Percentiles rank a stretch among this genome's conserved stretches.
These are phyloP conservation scores for Fragum fragum DNA, from an alignment of 2,888 invertebrate species.

Conservation along the genomic window DNA sequence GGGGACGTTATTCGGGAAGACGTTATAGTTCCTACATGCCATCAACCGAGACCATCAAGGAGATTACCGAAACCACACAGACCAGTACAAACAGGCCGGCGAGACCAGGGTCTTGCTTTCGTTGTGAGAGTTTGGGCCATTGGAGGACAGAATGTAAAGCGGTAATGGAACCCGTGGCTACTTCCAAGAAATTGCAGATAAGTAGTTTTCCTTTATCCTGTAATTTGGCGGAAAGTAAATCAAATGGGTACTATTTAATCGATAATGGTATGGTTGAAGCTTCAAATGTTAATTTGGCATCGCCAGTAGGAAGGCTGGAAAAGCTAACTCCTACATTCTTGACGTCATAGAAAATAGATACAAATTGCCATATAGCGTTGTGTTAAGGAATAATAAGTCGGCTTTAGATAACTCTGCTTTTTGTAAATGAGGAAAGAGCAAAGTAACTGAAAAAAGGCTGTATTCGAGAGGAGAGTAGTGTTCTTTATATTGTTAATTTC, in stretches of 20 bases:
- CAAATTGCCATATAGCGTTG: conserved; percentile 11
- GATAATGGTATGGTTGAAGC: background rate
- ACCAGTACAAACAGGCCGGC: background rate
- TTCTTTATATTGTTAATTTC: conserved; percentile 34
- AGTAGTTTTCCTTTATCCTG: conserved; percentile 22
- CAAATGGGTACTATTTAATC: background rate
- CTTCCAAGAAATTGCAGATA: conserved; percentile 20
- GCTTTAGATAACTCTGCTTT: conserved; percentile 31
- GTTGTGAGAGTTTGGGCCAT: conserved; percentile 35
- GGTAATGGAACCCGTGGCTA: background rate
- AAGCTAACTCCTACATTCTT: conserved; percentile 4
- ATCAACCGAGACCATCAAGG: background rate
- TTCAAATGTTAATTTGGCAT: background rate
- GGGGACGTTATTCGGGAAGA: background rate
- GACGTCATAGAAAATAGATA: conserved; percentile 34
- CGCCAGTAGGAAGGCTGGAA: background rate
- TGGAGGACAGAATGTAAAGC: conserved; percentile 42
- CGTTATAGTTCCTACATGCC: conserved; percentile 4
- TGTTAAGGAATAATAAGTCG: conserved; percentile 43
- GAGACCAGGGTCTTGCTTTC: conserved; percentile 49
- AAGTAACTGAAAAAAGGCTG: conserved; percentile 38
- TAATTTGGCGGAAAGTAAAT: background rate
- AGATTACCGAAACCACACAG: background rate
- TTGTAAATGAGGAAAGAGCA: conserved; percentile 36
- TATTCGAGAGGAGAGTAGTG: conserved; percentile 12